phyloP scores from a whole-genome alignment of 2,797 vertebrate genomes.

The Phylloscopus collybita region DNA sequence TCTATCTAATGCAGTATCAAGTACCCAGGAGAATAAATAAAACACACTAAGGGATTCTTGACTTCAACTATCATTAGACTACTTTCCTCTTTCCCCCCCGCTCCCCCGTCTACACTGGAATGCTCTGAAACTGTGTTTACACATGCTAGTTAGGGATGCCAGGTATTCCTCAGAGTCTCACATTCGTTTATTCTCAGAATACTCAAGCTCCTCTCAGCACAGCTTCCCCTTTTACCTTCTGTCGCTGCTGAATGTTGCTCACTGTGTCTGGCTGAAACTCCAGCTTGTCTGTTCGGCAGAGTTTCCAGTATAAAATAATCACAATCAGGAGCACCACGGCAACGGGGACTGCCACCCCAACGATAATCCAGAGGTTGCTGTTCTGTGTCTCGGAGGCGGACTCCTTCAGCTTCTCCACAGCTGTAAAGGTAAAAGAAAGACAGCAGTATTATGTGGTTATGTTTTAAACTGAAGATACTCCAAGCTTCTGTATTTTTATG shows the following conservation, averaged over 20 bases:
- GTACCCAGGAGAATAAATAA: constrained; percentile 5
- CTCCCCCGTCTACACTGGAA: neutral
- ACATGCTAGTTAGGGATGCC: neutral
- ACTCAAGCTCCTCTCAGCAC: neutral
- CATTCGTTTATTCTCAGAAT: neutral
- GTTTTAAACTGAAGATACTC: neutral
- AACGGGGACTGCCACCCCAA: constrained; percentile 91
- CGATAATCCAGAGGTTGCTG: constrained; percentile 91
- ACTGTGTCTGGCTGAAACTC: constrained; percentile 96
- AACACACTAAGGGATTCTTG: neutral
- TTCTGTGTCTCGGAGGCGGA: constrained; percentile 86
- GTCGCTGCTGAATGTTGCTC: constrained; percentile 94
- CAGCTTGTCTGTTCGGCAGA: constrained; percentile 94
- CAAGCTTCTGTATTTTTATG: neutral
- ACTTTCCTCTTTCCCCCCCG: neutral
- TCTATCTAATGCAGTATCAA: neutral
- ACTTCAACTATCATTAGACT: neutral
- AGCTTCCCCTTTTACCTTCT: constrained; percentile 85
- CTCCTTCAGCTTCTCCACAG: constrained; percentile 86
- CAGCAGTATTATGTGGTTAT: neutral
- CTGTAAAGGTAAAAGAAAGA: constrained; percentile 69
- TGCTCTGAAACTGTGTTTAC: neutral
- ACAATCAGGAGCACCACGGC: constrained; percentile 91
- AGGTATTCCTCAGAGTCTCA: neutral
- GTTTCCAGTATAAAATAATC: constrained; percentile 96